Evolutionary conservation across 2,113 vertebrate genomes (phyloP).

Genomic region (Capra hircus): DNA sequence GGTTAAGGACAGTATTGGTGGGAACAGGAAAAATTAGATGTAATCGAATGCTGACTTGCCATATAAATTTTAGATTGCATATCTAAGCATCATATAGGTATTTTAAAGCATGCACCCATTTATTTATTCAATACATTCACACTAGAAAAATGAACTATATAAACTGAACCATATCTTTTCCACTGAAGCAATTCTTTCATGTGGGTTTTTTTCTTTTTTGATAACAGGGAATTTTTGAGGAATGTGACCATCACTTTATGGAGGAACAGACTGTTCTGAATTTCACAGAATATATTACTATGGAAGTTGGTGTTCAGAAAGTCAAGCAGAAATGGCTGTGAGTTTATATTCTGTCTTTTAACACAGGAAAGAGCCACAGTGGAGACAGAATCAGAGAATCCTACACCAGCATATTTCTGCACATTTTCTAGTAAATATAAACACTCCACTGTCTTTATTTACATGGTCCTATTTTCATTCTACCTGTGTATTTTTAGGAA

Average conservation of each 20-base stretch:
- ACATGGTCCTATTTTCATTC: constrained; percentile 29
- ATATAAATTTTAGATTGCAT: background rate
- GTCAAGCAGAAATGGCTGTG: background rate
- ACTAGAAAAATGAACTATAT: background rate
- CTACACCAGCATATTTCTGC: background rate
- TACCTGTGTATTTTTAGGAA: constrained; percentile 64
- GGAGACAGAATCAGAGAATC: background rate
- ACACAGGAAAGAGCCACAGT: background rate
- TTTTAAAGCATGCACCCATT: background rate
- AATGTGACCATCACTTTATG: background rate
- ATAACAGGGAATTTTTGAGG: background rate
- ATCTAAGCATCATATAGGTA: background rate
- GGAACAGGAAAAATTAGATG: background rate
- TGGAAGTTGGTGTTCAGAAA: background rate
- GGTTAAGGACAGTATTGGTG: background rate
- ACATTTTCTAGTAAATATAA: constrained; percentile 54
- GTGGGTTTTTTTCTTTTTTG: background rate
- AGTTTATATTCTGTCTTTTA: background rate
- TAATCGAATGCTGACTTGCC: background rate
- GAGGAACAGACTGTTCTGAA: background rate
- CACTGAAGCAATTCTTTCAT: background rate
- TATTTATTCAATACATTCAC: background rate
- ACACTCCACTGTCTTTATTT: background rate
- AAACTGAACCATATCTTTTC: background rate
- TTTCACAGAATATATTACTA: background rate